Base-by-base conservation (phyloP, 2,888 invertebrate species). In the Microplitis deprimator region DNA sequence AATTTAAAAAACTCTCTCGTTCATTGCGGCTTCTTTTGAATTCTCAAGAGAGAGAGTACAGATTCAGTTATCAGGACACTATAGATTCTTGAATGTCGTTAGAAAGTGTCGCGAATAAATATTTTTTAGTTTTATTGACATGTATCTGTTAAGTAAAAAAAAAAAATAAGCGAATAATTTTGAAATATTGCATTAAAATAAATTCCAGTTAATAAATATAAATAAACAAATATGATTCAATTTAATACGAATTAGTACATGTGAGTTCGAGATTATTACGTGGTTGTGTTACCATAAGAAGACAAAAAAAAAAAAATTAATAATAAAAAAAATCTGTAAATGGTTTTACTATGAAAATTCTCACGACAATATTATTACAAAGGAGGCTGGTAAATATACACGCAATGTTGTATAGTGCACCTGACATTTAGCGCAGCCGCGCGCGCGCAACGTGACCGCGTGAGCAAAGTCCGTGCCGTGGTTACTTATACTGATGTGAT, bases 361-460 rank as follows among this genome's bases (percentile, higher is more conserved):
- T 81, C 81, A 77, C 77, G 80, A 80, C 80, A 80, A 81, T 69
- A 73, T 79, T 79, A 77, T 76, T 82, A 82, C 80, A 82, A 83
- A 82, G 82, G 81, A 80, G 79, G 38, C 29, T 80, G 79, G 77
- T 79, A 77, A 41, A 74, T 73, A 64, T 17, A 61, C 38, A 41
- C 50, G 59, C 73, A 41, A 16, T 76, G 61, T 68, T 71, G 65
- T 73, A 29, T 60, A 40, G 68, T 76, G 62, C 76, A 76, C 72
- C 76, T 76, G 76, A 76, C 76, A 76, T 74, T 78, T 77, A 78
- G 60, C 70, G 65, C 40, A 76, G 38, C 41, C 75, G 61, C 59
- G 69, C 62, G 59, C 60, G 61, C 64, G 60, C 64, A 39, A 60
- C 71, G 65, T 76, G 40, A 17, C 41, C 60, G 67, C 29, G 17